Base-by-base conservation (phyloP, 1,140 invertebrate genomes). In the Procambarus clarkii region DNA sequence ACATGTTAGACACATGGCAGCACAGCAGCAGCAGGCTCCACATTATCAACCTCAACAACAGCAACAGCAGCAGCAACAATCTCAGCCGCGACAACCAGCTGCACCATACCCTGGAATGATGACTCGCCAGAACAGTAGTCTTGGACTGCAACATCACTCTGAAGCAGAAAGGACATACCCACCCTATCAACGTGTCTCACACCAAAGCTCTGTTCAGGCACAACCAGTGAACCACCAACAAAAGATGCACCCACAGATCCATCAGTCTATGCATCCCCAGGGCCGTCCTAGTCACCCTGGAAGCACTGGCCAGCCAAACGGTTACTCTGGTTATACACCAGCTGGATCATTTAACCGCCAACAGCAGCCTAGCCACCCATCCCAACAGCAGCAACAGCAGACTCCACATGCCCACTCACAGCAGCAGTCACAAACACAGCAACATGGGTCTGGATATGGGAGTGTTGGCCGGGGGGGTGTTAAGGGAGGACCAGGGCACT, bases 81-180 rank as follows among this genome's bases (percentile, higher is more conserved):
- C 13, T 9, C 91, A 71, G 15, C 86, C 83, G 50, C 79, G 78
- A 74, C 84, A 83, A 34, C 54, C 74, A 0, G 50, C 58, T 3
- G 69, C 24, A 13, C 89, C 77, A 44, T 91, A 90, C 79, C 93
- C 83, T 13, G 88, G 84, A 44, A 91, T 93, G 83, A 92, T 92
- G 93, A 91, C 84, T 54, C 86, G 92, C 13, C 93, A 92, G 91
- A 91, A 92, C 74, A 93, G 92, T 74, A 92, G 87, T 50, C 80
- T 92, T 34, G 92, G 91, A n/a, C 81, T 86, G 60, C 87, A 91
- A 48, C 84, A 84, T 80, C 80, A 81, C 60, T 21, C 50, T 8
- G 86, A 86, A 18, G 84, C 58, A 21, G 93, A 88, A 69, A 69
- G 77, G n/a, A 92, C 85, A n/a, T 85, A 91, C 50, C 92, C 92